These are phyloP conservation scores for Chelidonichthys spinosus DNA, from an alignment of 2,797 vertebrate species.

Conservation along the genomic window DNA sequence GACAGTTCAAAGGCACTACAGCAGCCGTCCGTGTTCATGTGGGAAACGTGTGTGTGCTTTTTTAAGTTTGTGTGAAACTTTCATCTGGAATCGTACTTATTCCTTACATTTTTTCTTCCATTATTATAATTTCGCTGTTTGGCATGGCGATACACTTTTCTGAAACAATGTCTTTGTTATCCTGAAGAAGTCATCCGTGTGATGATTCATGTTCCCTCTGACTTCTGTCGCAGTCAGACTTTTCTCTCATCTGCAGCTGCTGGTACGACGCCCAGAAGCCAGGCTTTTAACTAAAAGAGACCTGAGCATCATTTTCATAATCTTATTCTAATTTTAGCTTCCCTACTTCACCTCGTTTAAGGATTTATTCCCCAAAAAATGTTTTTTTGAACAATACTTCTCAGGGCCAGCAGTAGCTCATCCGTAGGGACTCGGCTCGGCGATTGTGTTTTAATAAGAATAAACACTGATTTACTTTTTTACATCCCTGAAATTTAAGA, in stretches of 20 bases:
- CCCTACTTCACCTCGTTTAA: constrained; percentile 42
- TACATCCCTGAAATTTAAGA: constrained; percentile 28
- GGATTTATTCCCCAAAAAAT: constrained; percentile 31
- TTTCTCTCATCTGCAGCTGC: constrained; percentile 48
- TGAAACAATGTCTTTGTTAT: constrained; percentile 44
- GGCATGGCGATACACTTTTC: not conserved
- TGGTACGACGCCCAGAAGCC: constrained; percentile 16
- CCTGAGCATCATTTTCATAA: constrained; percentile 38
- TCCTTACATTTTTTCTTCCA: no score
- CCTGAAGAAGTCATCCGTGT: constrained; percentile 56
- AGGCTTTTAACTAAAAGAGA: constrained; percentile 51
- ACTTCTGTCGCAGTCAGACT: constrained; percentile 47
- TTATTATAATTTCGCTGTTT: constrained; percentile 7
- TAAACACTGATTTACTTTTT: not conserved
- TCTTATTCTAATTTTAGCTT: constrained; percentile 62
- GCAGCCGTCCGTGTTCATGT: not conserved
- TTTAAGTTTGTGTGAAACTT: not conserved
- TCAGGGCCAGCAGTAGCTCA: not conserved
- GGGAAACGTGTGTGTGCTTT: not conserved
- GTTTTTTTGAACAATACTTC: not conserved
- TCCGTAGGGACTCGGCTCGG: not conserved
- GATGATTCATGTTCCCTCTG: constrained; percentile 46
- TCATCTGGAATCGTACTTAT: no score
- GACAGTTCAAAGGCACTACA: not conserved
- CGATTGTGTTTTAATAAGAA: not conserved